phyloP scores from a whole-genome alignment of 2,797 vertebrate genomes.

The Phoebastria nigripes region DNA sequence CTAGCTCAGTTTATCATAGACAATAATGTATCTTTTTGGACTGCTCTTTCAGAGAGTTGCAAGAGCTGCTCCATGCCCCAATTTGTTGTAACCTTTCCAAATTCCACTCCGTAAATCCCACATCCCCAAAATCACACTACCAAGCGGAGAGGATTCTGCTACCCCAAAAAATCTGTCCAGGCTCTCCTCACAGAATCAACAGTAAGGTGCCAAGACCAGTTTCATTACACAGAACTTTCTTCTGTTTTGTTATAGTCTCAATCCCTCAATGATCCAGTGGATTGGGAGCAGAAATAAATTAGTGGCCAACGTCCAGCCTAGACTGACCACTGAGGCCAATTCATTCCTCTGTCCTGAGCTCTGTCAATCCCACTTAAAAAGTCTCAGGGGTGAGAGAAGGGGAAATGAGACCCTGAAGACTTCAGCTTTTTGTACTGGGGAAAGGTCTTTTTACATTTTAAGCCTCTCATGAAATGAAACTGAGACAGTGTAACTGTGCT shows the following conservation, averaged over 20 bases:
- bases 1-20: background rate
- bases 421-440: background rate
- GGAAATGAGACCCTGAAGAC: background rate
- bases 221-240: background rate
- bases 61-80: background rate
- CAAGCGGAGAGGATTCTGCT: background rate
- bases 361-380: background rate
- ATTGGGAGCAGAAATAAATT: background rate
- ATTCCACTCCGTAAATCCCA: background rate
- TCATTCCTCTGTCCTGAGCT: background rate
- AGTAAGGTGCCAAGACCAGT: background rate
- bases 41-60: background rate
- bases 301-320: background rate
- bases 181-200: background rate
- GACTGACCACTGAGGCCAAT: background rate
- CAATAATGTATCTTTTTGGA: background rate
- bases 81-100: background rate
- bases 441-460: background rate
- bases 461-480: background rate
- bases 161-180: background rate
- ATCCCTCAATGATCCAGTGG: background rate
- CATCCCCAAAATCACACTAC: background rate
- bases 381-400: background rate
- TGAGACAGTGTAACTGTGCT: rapidly evolving
- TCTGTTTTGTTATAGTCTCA: background rate